phyloP scores from a whole-genome alignment of 2,797 vertebrate genomes.

The Phalloptychus januarius region DNA sequence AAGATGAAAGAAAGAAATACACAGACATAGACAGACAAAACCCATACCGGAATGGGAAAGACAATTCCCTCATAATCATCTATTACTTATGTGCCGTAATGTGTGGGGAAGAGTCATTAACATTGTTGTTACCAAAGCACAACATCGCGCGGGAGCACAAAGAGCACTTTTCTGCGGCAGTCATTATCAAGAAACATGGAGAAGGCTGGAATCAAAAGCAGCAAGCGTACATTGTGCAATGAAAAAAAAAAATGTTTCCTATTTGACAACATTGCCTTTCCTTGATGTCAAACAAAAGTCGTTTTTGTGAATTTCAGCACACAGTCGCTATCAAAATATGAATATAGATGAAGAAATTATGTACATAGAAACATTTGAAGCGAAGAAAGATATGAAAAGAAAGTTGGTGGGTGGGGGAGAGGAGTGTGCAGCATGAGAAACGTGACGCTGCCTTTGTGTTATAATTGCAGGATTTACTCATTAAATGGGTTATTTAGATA shows the following conservation, averaged over 20 bases:
- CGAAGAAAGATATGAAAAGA: constrained; percentile 1
- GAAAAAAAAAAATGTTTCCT: constrained; percentile 29
- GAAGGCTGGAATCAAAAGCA: constrained; percentile 49
- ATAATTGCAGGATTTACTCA: constrained; percentile 43
- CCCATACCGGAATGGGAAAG: constrained; percentile 32
- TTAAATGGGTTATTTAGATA: constrained; percentile 37
- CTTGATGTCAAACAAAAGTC: constrained; percentile 37
- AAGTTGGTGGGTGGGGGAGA: constrained; percentile 15
- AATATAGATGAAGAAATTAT: constrained; percentile 41
- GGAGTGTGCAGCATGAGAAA: constrained; percentile 13
- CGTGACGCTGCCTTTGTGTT: constrained; percentile 38
- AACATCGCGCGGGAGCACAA: constrained; percentile 50
- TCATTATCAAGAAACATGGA: constrained; percentile 47
- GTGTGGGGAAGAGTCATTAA: constrained; percentile 56
- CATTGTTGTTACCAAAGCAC: constrained; percentile 54
- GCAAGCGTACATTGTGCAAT: constrained; percentile 30
- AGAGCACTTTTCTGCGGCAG: constrained; percentile 54
- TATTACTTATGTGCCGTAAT: constrained; percentile 57
- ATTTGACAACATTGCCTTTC: constrained; percentile 34
- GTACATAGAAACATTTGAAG: constrained; percentile 15
- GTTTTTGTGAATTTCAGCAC: constrained; percentile 8
- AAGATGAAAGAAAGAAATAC: constrained; percentile 50
- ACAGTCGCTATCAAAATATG: constrained; percentile 3
- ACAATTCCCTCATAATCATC: constrained; percentile 57
- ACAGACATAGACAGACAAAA: constrained; percentile 60